Evolutionary conservation across 2,888 invertebrate genomes (phyloP).

Genomic region (Melinopterus prodromus): DNA sequence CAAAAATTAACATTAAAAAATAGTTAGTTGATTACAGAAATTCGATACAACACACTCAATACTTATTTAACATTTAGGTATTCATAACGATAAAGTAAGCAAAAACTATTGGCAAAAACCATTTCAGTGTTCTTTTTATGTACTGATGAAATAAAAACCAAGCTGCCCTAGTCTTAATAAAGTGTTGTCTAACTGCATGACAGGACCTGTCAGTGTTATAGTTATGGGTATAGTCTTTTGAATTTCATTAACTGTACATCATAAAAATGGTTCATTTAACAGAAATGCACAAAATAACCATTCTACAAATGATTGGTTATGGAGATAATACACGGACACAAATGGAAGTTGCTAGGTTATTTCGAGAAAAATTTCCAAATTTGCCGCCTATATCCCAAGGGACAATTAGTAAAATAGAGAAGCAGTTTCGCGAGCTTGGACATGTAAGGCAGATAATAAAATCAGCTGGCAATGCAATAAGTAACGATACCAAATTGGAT

Average conservation of each 20-base stretch:
- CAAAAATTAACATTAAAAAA: conserved; percentile 22
- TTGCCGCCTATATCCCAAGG: too few relatives aligned
- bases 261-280: conserved; percentile 15
- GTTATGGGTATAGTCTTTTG: background rate
- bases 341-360: too few relatives aligned
- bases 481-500: conserved; percentile 18
- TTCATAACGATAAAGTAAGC: conserved; percentile 12
- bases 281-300: background rate
- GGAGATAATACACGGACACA: too few relatives aligned
- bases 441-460: too few relatives aligned
- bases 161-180: conserved; percentile 18
- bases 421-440: too few relatives aligned
- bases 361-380: too few relatives aligned
- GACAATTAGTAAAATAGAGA: too few relatives aligned
- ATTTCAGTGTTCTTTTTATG: conserved; percentile 5
- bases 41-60: conserved; percentile 17
- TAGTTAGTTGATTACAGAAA: conserved; percentile 14
- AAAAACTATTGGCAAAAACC: conserved; percentile 4
- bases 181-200: conserved; percentile 10
- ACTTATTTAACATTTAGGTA: too few relatives aligned
- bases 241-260: conserved; percentile 14
- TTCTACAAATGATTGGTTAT: too few relatives aligned
- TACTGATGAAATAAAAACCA: conserved; percentile 5
- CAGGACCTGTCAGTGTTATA: too few relatives aligned
- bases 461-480: conserved; percentile 9